Percentiles rank a stretch among this genome's conserved stretches.
Evolutionary conservation across 2,888 invertebrate genomes (phyloP).

Genomic region (Ennomos fuscantarius): DNA sequence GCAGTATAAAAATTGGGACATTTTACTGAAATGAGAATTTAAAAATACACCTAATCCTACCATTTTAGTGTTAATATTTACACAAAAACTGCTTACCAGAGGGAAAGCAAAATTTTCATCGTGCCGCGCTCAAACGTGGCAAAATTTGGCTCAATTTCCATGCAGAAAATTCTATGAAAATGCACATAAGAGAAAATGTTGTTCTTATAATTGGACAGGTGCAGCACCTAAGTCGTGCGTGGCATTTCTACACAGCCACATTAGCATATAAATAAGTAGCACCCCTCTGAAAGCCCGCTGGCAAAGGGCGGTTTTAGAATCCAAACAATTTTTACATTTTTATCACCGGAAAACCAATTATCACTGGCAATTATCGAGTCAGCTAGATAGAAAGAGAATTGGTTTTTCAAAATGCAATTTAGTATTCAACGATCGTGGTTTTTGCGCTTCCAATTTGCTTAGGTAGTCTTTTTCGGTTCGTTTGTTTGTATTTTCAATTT

Average conservation of each 20-base stretch:
- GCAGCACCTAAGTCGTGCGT: constrained; percentile 76
- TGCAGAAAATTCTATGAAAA: constrained; percentile 78
- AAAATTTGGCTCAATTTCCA: constrained; percentile 70
- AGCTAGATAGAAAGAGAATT: constrained; percentile 66
- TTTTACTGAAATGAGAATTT: constrained; percentile 31
- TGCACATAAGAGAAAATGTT: constrained; percentile 75
- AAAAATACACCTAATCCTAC: constrained; percentile 31
- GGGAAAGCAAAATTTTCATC: constrained; percentile 55
- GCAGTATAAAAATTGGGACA: constrained; percentile 20
- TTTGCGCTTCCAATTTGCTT: constrained; percentile 47
- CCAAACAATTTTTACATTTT: constrained; percentile 71
- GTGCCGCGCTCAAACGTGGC: constrained; percentile 57
- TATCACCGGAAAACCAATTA: constrained; percentile 80
- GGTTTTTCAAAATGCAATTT: constrained; percentile 63
- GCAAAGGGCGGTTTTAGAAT: constrained; percentile 61
- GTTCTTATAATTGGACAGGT: constrained; percentile 82
- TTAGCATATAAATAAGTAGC: constrained; percentile 83
- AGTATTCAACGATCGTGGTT: constrained; percentile 46
- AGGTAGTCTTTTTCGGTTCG: constrained; percentile 34
- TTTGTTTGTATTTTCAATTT: constrained; percentile 41
- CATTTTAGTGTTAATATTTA: constrained; percentile 59
- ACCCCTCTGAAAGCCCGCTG: constrained; percentile 63
- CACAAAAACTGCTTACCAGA: constrained; percentile 48
- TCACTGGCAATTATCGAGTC: constrained; percentile 79
- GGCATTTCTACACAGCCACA: constrained; percentile 70